A percentile compares a stretch with the other conserved stretches of the same genome.
These are phyloP conservation scores for Physocephala rufipes DNA, from an alignment of 2,888 invertebrate species.

Conservation along the genomic window DNA sequence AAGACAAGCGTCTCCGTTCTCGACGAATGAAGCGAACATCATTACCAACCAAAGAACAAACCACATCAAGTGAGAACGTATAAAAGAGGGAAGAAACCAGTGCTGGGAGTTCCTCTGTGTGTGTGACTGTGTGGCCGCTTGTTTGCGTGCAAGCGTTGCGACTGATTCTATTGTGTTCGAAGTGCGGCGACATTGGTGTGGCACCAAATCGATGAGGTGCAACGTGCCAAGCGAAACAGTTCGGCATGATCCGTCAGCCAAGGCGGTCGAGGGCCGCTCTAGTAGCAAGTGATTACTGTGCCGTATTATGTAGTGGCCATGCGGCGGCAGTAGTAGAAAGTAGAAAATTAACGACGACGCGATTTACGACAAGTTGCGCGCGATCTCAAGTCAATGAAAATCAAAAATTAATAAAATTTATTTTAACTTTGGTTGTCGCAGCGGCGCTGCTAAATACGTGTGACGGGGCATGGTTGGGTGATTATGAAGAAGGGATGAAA, in stretches of 20 bases:
- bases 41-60: background rate
- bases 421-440: conserved; percentile 2
- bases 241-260: conserved; percentile 62
- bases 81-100: no score
- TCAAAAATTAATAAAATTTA: conserved; percentile 18
- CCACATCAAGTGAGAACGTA: no score
- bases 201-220: conserved; percentile 40
- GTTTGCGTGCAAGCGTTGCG: conserved; percentile 12
- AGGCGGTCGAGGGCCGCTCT: conserved; percentile 54
- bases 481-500: conserved; percentile 39
- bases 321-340: conserved; percentile 29
- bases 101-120: no score
- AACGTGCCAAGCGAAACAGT: conserved; percentile 48
- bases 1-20: background rate
- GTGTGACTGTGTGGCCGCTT: background rate
- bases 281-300: conserved; percentile 21
- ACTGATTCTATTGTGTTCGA: conserved; percentile 25
- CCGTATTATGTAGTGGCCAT: conserved; percentile 12
- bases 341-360: conserved; percentile 16
- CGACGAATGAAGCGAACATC: conserved; percentile 3
- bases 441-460: background rate
- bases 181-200: conserved; percentile 28
- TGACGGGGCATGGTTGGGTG: conserved; percentile 25
- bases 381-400: conserved; percentile 22
- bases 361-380: background rate